Evolutionary conservation across 2,113 vertebrate species (phyloP).

Genomic region (Toxotes chatareus): DNA sequence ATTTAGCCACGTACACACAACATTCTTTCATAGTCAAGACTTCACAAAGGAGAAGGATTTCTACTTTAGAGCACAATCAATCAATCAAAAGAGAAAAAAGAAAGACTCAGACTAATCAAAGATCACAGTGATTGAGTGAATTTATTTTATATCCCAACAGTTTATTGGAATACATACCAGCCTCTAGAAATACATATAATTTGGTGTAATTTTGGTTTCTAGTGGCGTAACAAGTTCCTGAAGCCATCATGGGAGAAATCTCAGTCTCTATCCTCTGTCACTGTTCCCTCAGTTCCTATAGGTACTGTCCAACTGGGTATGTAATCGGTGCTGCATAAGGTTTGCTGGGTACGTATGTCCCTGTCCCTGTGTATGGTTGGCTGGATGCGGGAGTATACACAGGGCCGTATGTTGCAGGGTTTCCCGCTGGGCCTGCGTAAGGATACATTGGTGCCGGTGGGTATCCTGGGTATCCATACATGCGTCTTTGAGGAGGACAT

Average conservation of each 20-base stretch:
- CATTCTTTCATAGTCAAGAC: neutral
- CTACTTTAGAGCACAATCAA: neutral
- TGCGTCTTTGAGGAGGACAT: conserved; percentile 75
- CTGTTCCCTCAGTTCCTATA: conserved; percentile 38
- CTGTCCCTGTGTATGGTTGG: conserved; percentile 55
- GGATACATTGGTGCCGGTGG: conserved; percentile 58
- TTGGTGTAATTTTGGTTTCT: neutral
- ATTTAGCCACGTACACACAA: neutral
- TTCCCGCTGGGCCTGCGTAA: conserved; percentile 55
- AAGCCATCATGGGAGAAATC: neutral
- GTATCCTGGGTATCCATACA: conserved; percentile 67
- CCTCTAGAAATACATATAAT: neutral
- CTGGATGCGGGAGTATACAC: conserved; percentile 72
- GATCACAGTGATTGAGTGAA: neutral
- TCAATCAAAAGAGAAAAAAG: neutral
- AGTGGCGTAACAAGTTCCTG: neutral
- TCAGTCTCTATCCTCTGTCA: conserved; percentile 27
- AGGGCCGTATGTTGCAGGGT: conserved; percentile 52
- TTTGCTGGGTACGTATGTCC: conserved; percentile 72
- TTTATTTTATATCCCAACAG: neutral
- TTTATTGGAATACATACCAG: conserved; percentile 9
- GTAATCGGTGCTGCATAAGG: conserved; percentile 57
- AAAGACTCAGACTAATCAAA: neutral
- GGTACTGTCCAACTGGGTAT: conserved; percentile 68
- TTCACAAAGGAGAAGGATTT: conserved; percentile 5